phyloP scores from a whole-genome alignment of 2,113 vertebrate genomes.

The Suncus etruscus region DNA sequence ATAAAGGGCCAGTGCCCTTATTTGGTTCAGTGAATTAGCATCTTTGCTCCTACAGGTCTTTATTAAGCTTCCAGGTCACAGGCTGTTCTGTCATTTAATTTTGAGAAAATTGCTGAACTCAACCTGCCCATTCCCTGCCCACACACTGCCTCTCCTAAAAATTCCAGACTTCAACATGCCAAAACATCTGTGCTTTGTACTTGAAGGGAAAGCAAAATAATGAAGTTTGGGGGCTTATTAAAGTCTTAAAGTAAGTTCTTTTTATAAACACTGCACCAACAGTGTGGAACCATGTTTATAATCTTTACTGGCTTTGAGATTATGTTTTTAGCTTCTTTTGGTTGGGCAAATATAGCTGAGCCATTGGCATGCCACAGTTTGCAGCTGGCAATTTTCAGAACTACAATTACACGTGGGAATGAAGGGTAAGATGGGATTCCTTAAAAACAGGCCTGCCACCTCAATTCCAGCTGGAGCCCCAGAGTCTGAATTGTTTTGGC shows the following conservation, averaged over 20 bases:
- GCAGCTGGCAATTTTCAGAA: conserved; percentile 73
- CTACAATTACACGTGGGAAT: conserved; percentile 9
- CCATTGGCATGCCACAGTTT: conserved; percentile 64
- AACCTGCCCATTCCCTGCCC: conserved; percentile 71
- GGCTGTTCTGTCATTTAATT: conserved; percentile 37
- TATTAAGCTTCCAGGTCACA: background rate
- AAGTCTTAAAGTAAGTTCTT: conserved; percentile 71
- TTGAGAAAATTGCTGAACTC: conserved; percentile 47
- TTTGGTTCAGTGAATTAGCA: background rate
- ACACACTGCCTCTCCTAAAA: conserved; percentile 77
- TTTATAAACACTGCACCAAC: conserved; percentile 65
- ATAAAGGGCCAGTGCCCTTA: background rate
- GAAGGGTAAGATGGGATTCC: conserved; percentile 58
- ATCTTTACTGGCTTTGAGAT: conserved; percentile 54
- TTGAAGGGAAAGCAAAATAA: conserved; percentile 67
- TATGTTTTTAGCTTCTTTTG: conserved; percentile 67
- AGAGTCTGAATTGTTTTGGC: conserved; percentile 35
- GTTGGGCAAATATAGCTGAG: conserved; percentile 60
- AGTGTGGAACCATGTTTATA: conserved; percentile 62
- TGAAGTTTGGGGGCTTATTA: conserved; percentile 80
- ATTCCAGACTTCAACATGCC: conserved; percentile 81
- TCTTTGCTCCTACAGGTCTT: background rate
- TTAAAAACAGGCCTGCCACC: conserved; percentile 60
- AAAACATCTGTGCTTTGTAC: conserved; percentile 62
- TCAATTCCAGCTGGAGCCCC: conserved; percentile 75